Evolutionary conservation across 2,113 vertebrate genomes (phyloP).

Genomic region (Antigone vipio): DNA sequence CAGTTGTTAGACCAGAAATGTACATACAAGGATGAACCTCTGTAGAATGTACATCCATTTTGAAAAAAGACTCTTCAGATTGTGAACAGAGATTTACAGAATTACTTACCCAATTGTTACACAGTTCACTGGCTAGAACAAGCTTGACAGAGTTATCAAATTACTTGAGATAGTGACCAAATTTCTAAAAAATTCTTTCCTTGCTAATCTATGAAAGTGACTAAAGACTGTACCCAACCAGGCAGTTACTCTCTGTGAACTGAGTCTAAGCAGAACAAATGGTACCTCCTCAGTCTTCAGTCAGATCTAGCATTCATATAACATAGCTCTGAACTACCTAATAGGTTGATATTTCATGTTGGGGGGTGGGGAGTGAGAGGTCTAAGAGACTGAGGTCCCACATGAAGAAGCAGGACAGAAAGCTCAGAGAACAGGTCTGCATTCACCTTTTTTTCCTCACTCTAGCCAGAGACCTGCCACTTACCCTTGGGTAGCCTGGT

Average conservation of each 20-base stretch:
- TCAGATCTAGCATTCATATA: not conserved
- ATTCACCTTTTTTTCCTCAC: not conserved
- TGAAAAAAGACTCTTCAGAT: not conserved
- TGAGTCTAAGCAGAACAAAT: not conserved
- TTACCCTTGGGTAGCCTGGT: not conserved
- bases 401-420: not conserved
- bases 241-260: not conserved
- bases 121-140: not conserved
- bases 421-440: not conserved
- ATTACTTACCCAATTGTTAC: not conserved
- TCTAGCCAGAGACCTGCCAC: not conserved
- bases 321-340: not conserved
- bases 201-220: not conserved
- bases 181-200: not conserved
- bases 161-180: not conserved
- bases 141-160: not conserved
- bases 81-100: not conserved
- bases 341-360: not conserved
- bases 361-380: not conserved
- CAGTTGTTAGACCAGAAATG: not conserved
- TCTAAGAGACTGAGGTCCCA: not conserved
- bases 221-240: not conserved
- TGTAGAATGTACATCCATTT: not conserved
- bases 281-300: not conserved
- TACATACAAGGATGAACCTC: accelerated